Conservation (phyloP, 1,140 invertebrate genomes). For the Drosophila tani region DNA sequence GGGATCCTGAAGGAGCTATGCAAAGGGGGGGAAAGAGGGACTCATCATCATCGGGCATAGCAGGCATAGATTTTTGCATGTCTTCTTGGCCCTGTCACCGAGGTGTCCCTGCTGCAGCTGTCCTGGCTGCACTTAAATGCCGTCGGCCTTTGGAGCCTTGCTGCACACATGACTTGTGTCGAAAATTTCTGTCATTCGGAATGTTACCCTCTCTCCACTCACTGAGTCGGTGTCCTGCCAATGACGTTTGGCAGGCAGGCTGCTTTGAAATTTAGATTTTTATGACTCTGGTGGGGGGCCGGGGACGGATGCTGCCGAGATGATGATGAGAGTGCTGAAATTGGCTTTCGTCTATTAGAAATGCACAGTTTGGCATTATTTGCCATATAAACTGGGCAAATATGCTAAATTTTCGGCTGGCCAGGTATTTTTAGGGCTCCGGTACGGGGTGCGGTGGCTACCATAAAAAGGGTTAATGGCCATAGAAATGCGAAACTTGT, state of each 20-base stretch:
- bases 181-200: constrained; percentile 80
- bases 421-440: constrained; percentile 53
- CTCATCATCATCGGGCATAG: constrained; percentile 48
- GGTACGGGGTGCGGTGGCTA: background rate
- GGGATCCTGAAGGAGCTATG: background rate
- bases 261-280: constrained; percentile 83
- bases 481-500: constrained; percentile 79
- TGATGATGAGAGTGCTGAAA: constrained; percentile 61
- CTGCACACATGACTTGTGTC: constrained; percentile 71
- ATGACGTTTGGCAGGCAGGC: constrained; percentile 47
- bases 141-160: constrained; percentile 25
- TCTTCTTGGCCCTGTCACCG: constrained; percentile 55
- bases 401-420: constrained; percentile 63
- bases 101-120: constrained; percentile 28
- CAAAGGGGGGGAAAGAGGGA: background rate
- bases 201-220: constrained; percentile 23
- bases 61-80: constrained; percentile 79
- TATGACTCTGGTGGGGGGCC: constrained; percentile 47
- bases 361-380: constrained; percentile 80
- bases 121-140: constrained; percentile 71
- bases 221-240: constrained; percentile 14
- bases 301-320: constrained; percentile 17
- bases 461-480: constrained; percentile 77
- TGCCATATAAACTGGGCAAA: constrained; percentile 73
- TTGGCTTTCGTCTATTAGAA: constrained; percentile 78